Base-by-base conservation (phyloP, 2,888 invertebrate genomes). In the Amblyteles armatorius region DNA sequence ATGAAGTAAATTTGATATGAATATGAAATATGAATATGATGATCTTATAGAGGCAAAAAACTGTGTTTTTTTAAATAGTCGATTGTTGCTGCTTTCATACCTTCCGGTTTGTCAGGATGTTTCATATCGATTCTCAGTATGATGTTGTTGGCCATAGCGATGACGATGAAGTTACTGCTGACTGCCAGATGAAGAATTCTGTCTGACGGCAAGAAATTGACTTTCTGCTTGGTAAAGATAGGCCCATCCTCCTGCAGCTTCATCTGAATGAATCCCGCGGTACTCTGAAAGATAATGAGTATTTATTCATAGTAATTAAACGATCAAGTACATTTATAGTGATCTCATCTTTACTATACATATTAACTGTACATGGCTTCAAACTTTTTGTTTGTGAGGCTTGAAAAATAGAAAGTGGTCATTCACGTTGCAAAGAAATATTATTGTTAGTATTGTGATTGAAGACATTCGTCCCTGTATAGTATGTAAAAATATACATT, bases 221-320 rank as follows among this genome's bases (percentile, higher is more conserved):
- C 97, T 93, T 96, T 97, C 87, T 97, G 96, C 93, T 97, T 98
- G 48, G 96, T 96, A 93, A 99, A 98, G 93, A 99, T 98, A 9
- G 98, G 98, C 22, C 96, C 95, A 87, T 97, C 97, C 89, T 97
- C 96, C 90, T 96, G 96, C 26, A 96, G 91, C 82, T 94, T 95
- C 94, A 95, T 95, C 89, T 95, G 95, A 57, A 95, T 95, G 87
- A 95, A 95, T 22, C 95, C 95, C 82, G 95, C 92, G 4, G 94
- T 94, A 87, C 94, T 94, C 94, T 94, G 79, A 52, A 91, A 89
- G 22, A 16, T 3, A 57, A 22, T 74, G 22, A 72, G 33, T 69
- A 36, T 76, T 26, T 26, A 48, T 22, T 9, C 3, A 52, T 26
- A 19, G 4, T 52, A 2, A 52, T 52, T n/a, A 52, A 52, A 7